Evolutionary conservation across 2,797 vertebrate species (phyloP), one percentile per base, ranked within the genome.

Genomic region (Pachyuromys duprasi): DNA sequence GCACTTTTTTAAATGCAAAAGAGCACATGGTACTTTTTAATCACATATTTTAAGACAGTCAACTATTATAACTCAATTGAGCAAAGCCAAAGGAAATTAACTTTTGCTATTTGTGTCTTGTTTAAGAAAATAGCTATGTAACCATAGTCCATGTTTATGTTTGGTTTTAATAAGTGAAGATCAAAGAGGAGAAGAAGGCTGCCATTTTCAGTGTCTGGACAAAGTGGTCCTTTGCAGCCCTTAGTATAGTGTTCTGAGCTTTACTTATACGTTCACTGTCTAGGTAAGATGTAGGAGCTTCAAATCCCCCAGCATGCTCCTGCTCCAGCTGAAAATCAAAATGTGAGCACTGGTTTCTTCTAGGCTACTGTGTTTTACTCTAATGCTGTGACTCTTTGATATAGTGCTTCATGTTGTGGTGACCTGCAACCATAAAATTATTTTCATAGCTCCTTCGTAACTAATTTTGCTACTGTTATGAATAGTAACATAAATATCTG

Each of bases 41-140:
- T 83, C 91, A 45, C 60, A 17, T 45, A n/a, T 89, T 57, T 74
- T 91, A 82, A 94, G 60, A 81, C 63, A 92, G 80, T 84, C 8
- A 90, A 67, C 81, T 89, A 45, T 17, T 24, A n/a, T 75, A 36
- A 28, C 11, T 95, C 83, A 7, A 18, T 8, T 74, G 33, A 45
- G n/a, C 60, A 33, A 82, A 92, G 36, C 53, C 53, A 57, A 90
- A 70, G n/a, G 45, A 94, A 62, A 45, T 72, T 94, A 80, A 89
- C 11, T 89, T 96, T 82, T 70, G 12, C 81, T 86, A 63, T 69
- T 69, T 86, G 22, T 88, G 70, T 91, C 15, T 84, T 91, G 13
- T 76, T 93, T 96, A 81, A 86, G 28, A 95, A 91, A 76, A 14
- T n/a, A 75, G 1, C 28, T 8, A 84, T 69, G 18, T 69, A 31